Base-by-base conservation (phyloP, 1,140 invertebrate species). In the Antheraea mylitta region DNA sequence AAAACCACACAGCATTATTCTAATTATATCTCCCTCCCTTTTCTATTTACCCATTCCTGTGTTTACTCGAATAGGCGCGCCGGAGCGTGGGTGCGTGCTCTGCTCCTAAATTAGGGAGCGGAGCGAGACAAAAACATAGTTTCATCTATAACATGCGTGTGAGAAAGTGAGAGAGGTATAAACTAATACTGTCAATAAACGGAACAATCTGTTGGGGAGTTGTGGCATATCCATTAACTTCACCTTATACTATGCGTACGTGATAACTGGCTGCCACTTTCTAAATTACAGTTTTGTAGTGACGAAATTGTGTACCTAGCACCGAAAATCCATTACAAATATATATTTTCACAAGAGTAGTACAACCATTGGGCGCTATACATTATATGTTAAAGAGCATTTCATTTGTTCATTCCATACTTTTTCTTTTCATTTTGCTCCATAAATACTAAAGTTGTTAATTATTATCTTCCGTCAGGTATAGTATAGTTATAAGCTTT, bases 11-110 rank as follows among this genome's bases (percentile, higher is more conserved):
- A 71, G 81, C 81, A 83, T 86, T 80, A 83, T 89, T 90, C 87
- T 91, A 90, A 91, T 91, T 90, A 90, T 90, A 90, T 80, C 85
- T 81, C 86, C 80, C 87, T 89, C 79, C 80, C 80, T 83, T 84
- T 85, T 85, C 86, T 90, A 90, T 91, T 90, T 89, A 82, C 83
- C 76, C 79, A 88, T 88, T 87, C 79, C 78, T 78, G 81, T 91
- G 86, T 91, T 89, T 91, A 91, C 87, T 87, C 80, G 79, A 86
- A 87, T 88, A 89, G 87, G 83, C 86, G 84, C 77, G 81, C 70
- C 80, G 74, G 79, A 79, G 82, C 86, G 86, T 90, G 85, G 86
- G 86, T 86, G 85, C 81, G 72, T 76, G 75, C 66, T 76, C 78
- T 72, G 85, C 45, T 53, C 11, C 86, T 87, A 86, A 89, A 89